Percentiles rank a stretch among this genome's conserved stretches.
phyloP scores from a whole-genome alignment of 2,113 vertebrate species.

The Heloderma charlesbogerti region DNA sequence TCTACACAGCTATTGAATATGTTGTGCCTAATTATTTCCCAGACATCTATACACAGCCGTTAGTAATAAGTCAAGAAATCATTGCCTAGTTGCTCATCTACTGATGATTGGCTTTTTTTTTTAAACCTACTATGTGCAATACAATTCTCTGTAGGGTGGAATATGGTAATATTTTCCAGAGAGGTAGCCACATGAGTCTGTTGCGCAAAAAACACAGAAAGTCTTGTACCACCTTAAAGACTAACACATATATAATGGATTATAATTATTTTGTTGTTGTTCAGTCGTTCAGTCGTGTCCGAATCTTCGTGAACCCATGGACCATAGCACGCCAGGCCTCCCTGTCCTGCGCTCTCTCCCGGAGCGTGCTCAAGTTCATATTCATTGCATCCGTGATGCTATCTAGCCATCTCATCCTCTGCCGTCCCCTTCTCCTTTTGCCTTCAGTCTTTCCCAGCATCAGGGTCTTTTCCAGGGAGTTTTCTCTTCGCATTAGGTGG shows the following conservation, averaged over 20 bases:
- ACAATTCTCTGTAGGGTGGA: neutral
- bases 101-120: neutral
- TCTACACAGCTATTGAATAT: neutral
- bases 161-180: neutral
- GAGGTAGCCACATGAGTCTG: neutral
- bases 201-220: neutral
- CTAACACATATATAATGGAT: neutral
- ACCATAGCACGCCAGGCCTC: too few species aligned
- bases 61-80: neutral
- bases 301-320: too few species aligned
- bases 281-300: too few species aligned
- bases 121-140: neutral
- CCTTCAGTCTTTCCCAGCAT: too few species aligned
- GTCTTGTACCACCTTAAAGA: neutral
- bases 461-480: too few species aligned
- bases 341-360: too few species aligned
- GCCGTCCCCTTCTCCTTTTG: too few species aligned
- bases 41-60: neutral
- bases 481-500: too few species aligned
- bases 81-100: neutral
- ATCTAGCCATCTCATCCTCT: too few species aligned
- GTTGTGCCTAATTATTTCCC: conserved; percentile 1
- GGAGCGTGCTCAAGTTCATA: too few species aligned
- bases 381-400: too few species aligned
- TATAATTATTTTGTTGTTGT: neutral